Evolutionary conservation across 2,113 vertebrate genomes (phyloP).

Genomic region (Ondatra zibethicus): DNA sequence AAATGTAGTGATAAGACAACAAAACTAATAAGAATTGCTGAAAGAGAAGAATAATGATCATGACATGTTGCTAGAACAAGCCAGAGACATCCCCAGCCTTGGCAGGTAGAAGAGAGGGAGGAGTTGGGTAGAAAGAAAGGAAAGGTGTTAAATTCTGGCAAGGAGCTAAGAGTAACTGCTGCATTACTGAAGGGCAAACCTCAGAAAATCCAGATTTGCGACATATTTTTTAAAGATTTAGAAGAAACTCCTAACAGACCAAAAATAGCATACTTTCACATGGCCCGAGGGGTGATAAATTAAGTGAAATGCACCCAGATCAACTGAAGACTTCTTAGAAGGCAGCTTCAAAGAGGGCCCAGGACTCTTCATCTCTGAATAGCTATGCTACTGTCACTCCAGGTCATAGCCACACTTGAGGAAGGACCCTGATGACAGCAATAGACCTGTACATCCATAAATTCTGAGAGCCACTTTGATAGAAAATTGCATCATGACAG

Average conservation of each 20-base stretch:
- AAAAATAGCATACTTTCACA: neutral
- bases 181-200: neutral
- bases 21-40: neutral
- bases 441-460: neutral
- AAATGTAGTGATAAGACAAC: neutral
- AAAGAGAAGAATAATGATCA: neutral
- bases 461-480: neutral
- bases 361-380: neutral
- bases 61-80: neutral
- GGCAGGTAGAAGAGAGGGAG: neutral
- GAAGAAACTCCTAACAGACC: neutral
- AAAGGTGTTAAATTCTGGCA: neutral
- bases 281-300: neutral
- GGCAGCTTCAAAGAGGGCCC: neutral
- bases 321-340: neutral
- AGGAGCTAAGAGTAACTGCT: neutral
- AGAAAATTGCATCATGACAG: rapidly evolving
- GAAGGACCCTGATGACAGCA: neutral
- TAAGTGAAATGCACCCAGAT: neutral
- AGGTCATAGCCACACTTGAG: too few species aligned
- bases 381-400: neutral
- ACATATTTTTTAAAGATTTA: neutral
- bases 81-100: neutral
- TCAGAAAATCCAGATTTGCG: neutral
- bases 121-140: neutral